phyloP scores from a whole-genome alignment of 1,140 invertebrate species.

The Drosophila parvula region DNA sequence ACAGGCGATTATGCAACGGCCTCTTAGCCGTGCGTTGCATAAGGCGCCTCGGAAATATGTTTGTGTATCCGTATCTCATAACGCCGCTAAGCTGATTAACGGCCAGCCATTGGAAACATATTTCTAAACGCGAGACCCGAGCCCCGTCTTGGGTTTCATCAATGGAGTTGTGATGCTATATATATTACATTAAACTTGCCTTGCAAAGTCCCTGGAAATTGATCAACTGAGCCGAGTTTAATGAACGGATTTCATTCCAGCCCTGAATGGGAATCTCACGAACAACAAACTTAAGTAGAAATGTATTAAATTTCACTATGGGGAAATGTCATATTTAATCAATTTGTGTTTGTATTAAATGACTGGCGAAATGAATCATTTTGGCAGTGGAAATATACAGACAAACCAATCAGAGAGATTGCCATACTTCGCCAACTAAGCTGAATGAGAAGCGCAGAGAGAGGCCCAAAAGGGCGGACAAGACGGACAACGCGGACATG shows the following conservation, averaged over 20 bases:
- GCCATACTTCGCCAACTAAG: constrained; percentile 30
- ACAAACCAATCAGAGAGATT: constrained; percentile 36
- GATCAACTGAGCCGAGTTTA: background rate
- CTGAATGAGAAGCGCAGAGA: constrained; percentile 23
- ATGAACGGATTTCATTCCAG: background rate
- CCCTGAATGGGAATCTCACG: background rate
- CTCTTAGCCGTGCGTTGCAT: constrained; percentile 24
- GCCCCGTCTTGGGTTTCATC: constrained; percentile 8
- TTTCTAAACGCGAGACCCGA: background rate
- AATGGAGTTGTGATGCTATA: constrained; percentile 8
- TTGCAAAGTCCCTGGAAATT: background rate
- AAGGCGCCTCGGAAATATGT: constrained; percentile 10
- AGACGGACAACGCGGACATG: background rate
- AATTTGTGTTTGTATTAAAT: background rate
- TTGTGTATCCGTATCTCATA: background rate
- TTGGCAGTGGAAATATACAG: background rate
- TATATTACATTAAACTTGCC: constrained; percentile 12
- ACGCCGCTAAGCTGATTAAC: constrained; percentile 41
- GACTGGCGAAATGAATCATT: background rate
- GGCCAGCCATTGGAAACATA: background rate
- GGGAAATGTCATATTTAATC: background rate
- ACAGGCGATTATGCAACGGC: constrained; percentile 42
- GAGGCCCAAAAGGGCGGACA: background rate
- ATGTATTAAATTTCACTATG: background rate
- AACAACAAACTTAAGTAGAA: background rate